Percentiles rank a stretch among this genome's conserved stretches.
Evolutionary conservation across 2,113 vertebrate species (phyloP).

Genomic region (Perca fluviatilis): DNA sequence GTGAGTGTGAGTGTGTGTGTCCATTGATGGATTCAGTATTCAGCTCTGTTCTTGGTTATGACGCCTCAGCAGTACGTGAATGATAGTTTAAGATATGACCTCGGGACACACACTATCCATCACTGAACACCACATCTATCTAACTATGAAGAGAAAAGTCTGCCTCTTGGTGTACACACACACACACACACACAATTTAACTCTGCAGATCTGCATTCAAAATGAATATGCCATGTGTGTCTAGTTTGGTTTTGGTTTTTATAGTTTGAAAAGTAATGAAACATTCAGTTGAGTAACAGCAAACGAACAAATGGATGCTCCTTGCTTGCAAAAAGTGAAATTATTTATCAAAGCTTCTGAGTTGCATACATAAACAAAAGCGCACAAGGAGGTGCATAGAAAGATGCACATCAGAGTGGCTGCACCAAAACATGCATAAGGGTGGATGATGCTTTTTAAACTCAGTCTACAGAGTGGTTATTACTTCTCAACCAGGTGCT

Average conservation of each 20-base stretch:
- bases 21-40: constrained; percentile 43
- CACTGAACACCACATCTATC: constrained; percentile 34
- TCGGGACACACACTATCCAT: constrained; percentile 43
- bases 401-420: background rate
- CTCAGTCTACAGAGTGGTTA: background rate
- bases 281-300: background rate
- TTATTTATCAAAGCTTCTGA: background rate
- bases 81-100: constrained; percentile 51
- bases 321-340: background rate
- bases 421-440: background rate
- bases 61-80: constrained; percentile 24
- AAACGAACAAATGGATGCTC: background rate
- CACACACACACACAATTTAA: background rate
- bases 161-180: background rate
- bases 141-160: background rate
- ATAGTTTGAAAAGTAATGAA: background rate
- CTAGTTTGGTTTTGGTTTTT: background rate
- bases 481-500: constrained; percentile 6
- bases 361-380: background rate
- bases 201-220: background rate
- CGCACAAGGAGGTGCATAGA: background rate
- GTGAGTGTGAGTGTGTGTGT: background rate
- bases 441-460: background rate
- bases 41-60: constrained; percentile 22
- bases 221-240: constrained; percentile 4